Evolutionary conservation across 1,140 invertebrate genomes (phyloP).

Genomic region (Diorhabda elongata): DNA sequence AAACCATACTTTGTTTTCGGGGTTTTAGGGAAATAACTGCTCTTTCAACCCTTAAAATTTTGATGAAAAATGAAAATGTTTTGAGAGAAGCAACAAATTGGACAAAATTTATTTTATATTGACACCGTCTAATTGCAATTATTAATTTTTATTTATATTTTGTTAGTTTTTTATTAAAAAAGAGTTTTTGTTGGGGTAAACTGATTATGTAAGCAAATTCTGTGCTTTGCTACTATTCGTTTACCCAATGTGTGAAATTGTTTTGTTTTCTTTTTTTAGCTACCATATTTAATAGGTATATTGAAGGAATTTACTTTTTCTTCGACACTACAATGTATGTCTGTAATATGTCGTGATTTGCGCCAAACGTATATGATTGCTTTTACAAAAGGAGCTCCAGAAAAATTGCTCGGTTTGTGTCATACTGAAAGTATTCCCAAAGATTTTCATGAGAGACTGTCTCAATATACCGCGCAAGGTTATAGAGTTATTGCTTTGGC

Average conservation of each 20-base stretch:
- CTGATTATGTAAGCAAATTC: not conserved
- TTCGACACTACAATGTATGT: slow-evolving; percentile 85
- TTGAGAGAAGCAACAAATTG: too few species aligned
- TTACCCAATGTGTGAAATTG: not conserved
- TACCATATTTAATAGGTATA: slow-evolving; percentile 67
- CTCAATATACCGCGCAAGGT: slow-evolving; percentile 80
- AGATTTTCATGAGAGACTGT: slow-evolving; percentile 69
- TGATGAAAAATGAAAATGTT: too few species aligned
- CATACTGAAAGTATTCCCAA: slow-evolving; percentile 53
- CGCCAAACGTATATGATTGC: slow-evolving; percentile 74
- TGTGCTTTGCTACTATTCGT: not conserved
- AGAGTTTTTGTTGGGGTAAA: too few species aligned
- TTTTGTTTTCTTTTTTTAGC: slow-evolving; percentile 1
- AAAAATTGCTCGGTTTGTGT: slow-evolving; percentile 68
- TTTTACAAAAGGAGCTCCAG: slow-evolving; percentile 88
- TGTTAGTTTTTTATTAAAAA: not conserved
- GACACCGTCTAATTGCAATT: too few species aligned
- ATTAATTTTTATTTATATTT: not conserved
- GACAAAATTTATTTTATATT: too few species aligned
- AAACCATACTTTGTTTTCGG: too few species aligned
- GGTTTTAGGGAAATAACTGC: too few species aligned
- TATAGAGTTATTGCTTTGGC: slow-evolving; percentile 85
- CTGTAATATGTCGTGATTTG: slow-evolving; percentile 78
- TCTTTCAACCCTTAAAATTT: too few species aligned
- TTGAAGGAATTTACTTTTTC: slow-evolving; percentile 88